Evolutionary conservation across 2,888 invertebrate species (phyloP), one percentile per base, ranked within the genome.

Genomic region (Trachelus stipa): DNA sequence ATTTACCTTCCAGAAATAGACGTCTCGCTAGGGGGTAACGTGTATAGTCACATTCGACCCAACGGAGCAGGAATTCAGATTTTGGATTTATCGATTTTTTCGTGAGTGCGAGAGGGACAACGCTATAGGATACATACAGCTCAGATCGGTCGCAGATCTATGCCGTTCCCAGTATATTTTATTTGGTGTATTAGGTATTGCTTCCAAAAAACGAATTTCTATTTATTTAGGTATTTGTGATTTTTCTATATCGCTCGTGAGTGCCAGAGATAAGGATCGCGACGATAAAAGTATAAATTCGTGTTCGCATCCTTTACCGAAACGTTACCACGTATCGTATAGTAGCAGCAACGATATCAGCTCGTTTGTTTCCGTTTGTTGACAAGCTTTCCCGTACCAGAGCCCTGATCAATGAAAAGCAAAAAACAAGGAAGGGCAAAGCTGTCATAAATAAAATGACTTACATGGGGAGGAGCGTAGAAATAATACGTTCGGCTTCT

Each of bases 401-500:
- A 0, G 2, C 2, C 9, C 56, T 9, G 56, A 56, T 56, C 9
- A 9, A 23, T 15, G 40, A 6, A 0, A 56, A 23, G 23, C 56
- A 9, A 0, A 56, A 23, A 15, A 9, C 23, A 23, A 56, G 15
- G 2, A 1, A 56, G 56, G 23, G 6, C 23, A 23, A 56, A 56
- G 23, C 56, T 56, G 56, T 56, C 23, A 56, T 71, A 31, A 78
- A 56, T 71, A 31, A 78, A 76, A 74, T 77, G 83, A 92, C 92
- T 92, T 92, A 96, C 96, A 95, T 95, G 77, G 96, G 96, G 87
- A 96, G 92, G 82, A 96, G 92, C 77, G 95, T 95, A 79, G 96
- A 95, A 85, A 96, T 96, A 86, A 96, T 95, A 81, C 95, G 93
- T 90, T 96, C 94, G 23, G 96, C 96, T 91, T 96, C 96, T 90